A percentile compares a stretch with the other conserved stretches of the same genome.
These are phyloP conservation scores for Malthinus flaveolus DNA, from an alignment of 2,888 invertebrate genomes.

Conservation along the genomic window DNA sequence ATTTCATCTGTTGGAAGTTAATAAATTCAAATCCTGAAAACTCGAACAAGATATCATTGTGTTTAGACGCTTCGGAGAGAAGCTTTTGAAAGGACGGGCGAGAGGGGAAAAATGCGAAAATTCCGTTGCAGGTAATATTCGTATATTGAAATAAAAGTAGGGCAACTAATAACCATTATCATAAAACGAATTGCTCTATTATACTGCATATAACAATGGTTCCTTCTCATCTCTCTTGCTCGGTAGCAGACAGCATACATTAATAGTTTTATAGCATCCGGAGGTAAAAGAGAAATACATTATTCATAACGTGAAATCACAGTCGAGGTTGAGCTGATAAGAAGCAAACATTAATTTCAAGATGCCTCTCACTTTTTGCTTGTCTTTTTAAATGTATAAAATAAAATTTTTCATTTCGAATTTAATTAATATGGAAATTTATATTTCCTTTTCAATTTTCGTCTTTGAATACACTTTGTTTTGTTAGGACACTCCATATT, in stretches of 20 bases:
- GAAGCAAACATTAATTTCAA: slow-evolving; percentile 27
- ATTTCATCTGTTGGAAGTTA: no score
- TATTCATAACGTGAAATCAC: slow-evolving; percentile 26
- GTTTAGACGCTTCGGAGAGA: no score
- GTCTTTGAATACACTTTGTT: not conserved
- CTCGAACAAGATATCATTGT: not conserved
- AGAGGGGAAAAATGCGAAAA: slow-evolving; percentile 1
- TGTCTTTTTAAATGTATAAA: slow-evolving; percentile 17
- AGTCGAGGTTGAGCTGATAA: slow-evolving; percentile 26
- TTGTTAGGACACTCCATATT: no score
- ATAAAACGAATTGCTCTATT: slow-evolving; percentile 17
- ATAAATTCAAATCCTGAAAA: no score
- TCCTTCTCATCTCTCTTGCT: slow-evolving; percentile 7
- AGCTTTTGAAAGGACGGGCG: no score
- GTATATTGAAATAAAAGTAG: slow-evolving; percentile 7
- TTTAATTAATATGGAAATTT: slow-evolving; percentile 17
- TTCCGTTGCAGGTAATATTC: slow-evolving; percentile 4
- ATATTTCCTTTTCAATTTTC: slow-evolving; percentile 11
- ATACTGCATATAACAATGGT: slow-evolving; percentile 10
- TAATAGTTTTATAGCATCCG: slow-evolving; percentile 29
- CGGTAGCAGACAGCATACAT: slow-evolving; percentile 20
- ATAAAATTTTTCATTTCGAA: slow-evolving; percentile 14
- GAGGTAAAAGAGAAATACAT: slow-evolving; percentile 25
- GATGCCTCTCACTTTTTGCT: slow-evolving; percentile 23
- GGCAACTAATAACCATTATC: slow-evolving; percentile 6